Conservation (phyloP, 2,113 vertebrate genomes). For the Trochalopteron elliotii region DNA sequence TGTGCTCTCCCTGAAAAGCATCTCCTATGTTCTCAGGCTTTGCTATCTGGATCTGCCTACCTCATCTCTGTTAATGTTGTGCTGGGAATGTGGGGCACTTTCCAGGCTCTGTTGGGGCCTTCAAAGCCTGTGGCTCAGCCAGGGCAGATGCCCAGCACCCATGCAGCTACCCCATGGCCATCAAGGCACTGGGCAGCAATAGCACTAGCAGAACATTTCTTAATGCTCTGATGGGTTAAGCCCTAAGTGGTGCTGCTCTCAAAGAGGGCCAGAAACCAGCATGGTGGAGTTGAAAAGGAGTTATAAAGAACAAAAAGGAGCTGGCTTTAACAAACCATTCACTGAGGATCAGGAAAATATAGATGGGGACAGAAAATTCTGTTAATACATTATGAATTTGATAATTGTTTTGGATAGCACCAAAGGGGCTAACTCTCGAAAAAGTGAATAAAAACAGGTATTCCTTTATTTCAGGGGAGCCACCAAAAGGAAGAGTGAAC, state of each 20-base stretch:
- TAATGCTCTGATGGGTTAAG: background rate
- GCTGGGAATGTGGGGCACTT: background rate
- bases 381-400: background rate
- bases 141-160: background rate
- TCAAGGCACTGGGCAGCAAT: accelerated
- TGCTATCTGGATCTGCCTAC: background rate
- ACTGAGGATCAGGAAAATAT: background rate
- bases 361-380: background rate
- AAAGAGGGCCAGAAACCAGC: background rate
- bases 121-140: background rate
- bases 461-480: background rate
- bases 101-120: background rate
- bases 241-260: background rate
- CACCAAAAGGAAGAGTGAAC: background rate
- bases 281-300: background rate
- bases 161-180: background rate
- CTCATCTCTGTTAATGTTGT: background rate
- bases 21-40: background rate
- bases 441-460: background rate
- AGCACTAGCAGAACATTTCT: background rate
- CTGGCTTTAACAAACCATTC: background rate
- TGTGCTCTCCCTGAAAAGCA: accelerated
- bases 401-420: background rate
- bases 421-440: background rate
- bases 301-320: background rate